These are phyloP conservation scores for Dione vanillae DNA, from an alignment of 2,888 invertebrate genomes.

Conservation along the genomic window DNA sequence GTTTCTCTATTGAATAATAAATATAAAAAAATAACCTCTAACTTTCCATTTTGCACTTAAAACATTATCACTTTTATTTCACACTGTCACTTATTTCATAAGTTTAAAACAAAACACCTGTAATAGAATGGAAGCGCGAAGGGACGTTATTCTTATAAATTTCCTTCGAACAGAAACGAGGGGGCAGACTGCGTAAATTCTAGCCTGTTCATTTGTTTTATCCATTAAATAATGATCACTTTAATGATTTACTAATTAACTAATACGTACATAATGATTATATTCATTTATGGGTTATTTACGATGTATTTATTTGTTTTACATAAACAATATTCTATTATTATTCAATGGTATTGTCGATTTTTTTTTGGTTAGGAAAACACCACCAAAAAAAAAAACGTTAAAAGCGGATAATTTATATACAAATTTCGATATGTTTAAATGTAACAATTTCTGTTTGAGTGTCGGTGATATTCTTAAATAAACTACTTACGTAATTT, in stretches of 20 bases:
- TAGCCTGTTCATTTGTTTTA: slow-evolving; percentile 1
- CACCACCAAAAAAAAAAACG: no score
- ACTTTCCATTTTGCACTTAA: slow-evolving; percentile 7
- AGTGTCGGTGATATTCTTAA: no score
- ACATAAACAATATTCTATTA: no score
- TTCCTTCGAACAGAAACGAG: slow-evolving; percentile 11
- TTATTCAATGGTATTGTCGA: no score
- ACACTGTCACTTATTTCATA: not conserved
- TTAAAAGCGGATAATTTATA: no score
- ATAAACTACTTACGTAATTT: no score
- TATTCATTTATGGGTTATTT: not conserved
- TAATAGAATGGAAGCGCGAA: not conserved
- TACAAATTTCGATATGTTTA: no score
- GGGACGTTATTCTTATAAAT: slow-evolving; percentile 31
- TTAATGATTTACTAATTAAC: slow-evolving; percentile 7
- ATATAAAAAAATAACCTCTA: not conserved
- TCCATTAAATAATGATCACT: not conserved
- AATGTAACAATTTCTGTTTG: no score
- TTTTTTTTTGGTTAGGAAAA: no score
- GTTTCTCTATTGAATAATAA: not conserved
- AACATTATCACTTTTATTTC: slow-evolving; percentile 8
- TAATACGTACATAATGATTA: not conserved
- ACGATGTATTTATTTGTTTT: not conserved
- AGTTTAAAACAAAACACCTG: slow-evolving; percentile 4
- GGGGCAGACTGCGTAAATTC: not conserved